Percentiles rank a stretch among this genome's conserved stretches.
phyloP scores from a whole-genome alignment of 2,797 vertebrate genomes.

The Sorex maritimensis region DNA sequence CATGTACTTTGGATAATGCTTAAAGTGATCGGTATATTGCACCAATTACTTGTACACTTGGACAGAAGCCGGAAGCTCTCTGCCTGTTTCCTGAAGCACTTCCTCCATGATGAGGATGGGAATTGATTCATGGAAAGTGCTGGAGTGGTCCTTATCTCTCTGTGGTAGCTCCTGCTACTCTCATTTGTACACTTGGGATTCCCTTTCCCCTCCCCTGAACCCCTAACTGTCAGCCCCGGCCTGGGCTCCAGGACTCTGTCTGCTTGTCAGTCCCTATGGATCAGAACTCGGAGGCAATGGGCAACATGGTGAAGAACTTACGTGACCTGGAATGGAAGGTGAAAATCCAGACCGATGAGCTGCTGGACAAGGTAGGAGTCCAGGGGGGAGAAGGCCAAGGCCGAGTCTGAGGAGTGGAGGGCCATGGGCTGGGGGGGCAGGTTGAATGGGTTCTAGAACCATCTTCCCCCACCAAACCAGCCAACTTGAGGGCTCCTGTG shows the following conservation, averaged over 20 bases:
- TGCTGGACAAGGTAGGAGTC: conserved; percentile 91
- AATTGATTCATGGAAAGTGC: background rate
- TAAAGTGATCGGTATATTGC: background rate
- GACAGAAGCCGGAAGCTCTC: background rate
- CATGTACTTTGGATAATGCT: background rate
- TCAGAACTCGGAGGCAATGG: conserved; percentile 89
- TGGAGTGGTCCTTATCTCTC: background rate
- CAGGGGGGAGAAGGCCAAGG: background rate
- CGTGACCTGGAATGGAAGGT: conserved; percentile 91
- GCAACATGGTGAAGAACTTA: conserved; percentile 91
- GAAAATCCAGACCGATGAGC: conserved; percentile 90
- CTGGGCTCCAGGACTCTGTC: conserved; percentile 10
- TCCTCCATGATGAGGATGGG: no score
- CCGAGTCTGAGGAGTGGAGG: background rate
- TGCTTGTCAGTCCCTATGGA: conserved; percentile 87
- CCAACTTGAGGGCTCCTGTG: background rate
- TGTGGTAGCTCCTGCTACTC: background rate
- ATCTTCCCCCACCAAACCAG: background rate
- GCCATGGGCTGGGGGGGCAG: background rate
- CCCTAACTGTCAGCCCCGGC: background rate
- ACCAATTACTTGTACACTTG: background rate
- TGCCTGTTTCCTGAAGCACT: background rate
- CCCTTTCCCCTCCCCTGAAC: background rate
- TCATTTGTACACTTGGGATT: background rate
- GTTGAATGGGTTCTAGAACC: background rate